Base-by-base conservation (phyloP, 2,797 vertebrate species). In the Clarias fuscus region DNA sequence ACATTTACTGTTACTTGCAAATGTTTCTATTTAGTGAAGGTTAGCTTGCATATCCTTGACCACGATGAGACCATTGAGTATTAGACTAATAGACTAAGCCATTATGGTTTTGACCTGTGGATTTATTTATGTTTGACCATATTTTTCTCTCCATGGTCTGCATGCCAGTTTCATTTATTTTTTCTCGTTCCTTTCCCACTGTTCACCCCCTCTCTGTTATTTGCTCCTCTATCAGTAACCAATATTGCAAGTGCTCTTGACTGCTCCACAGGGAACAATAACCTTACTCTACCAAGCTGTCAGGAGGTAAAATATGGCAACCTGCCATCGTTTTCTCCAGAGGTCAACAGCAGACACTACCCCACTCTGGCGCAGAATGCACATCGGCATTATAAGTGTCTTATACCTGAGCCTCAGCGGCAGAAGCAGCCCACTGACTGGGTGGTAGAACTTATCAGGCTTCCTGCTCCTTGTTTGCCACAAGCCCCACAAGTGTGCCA, bases 241-340 rank as follows among this genome's bases (percentile, higher is more conserved):
- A 92, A 94, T 90, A 93, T 91, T 90, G 91, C 92, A 92, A 94
- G 94, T 95, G 93, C 94, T 92, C 89, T 94, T 94, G 89, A 94
- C 93, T 96, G 93, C 95, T 93, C 94, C 92, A 90, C 95, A 96
- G 96, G 94, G 92, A 91, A 92, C 58, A 73, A 80, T 71, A 70
- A 75, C 4, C 37, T 27, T 40, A 53, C 53, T 4, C 62, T 72
- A 48, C 24, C 30, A 65, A 73, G 33, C 83, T 83, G 20, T 8
- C n/a, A 67, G 56, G 79, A 80, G 86, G 77, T 33, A 65, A 84
- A 30, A 43, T 85, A 84, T 37, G 18, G 7, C 56, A 67, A 82
- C 71, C 62, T 72, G 70, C 64, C 71, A 24, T 72, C 59, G 91
- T 20, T 78, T 81, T 33, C 48, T 53, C 85, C 68, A 56, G 85